A percentile compares a stretch with the other conserved stretches of the same genome.
phyloP scores from a whole-genome alignment of 2,888 invertebrate species.

The Ellobium chinense region DNA sequence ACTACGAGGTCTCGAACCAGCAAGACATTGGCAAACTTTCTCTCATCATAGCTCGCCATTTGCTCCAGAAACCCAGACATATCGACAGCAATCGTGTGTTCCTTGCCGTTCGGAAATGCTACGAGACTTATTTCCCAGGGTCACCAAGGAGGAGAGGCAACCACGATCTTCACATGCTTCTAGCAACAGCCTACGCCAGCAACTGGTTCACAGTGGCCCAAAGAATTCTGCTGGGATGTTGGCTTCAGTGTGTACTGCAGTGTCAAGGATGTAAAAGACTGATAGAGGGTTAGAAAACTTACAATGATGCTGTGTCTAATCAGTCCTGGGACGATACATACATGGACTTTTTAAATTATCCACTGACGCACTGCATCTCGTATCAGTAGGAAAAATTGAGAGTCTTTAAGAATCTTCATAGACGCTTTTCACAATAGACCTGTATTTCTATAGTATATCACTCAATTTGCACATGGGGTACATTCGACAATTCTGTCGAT shows the following conservation, averaged over 20 bases:
- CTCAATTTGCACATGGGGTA: no score
- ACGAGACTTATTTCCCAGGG: constrained; percentile 63
- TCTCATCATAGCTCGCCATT: constrained; percentile 65
- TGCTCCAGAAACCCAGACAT: constrained; percentile 67
- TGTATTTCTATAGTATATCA: no score
- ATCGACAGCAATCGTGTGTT: constrained; percentile 70
- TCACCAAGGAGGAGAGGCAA: constrained; percentile 54
- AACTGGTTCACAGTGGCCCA: constrained; percentile 74
- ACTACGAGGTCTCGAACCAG: constrained; percentile 68
- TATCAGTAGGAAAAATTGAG: no score
- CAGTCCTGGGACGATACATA: no score
- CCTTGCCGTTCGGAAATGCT: constrained; percentile 66
- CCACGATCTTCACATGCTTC: constrained; percentile 75
- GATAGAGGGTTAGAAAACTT: constrained; percentile 7
- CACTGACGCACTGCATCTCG: no score
- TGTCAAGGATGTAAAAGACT: constrained; percentile 4
- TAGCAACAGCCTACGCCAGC: constrained; percentile 75
- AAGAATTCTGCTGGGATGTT: constrained; percentile 65
- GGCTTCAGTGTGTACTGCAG: constrained; percentile 61
- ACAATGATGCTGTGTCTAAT: no score
- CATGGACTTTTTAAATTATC: no score
- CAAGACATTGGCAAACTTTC: constrained; percentile 71
- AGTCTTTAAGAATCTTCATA: no score
- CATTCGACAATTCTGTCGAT: no score
- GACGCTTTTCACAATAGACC: no score